These are phyloP conservation scores for Mythimna pallens DNA, from an alignment of 2,888 invertebrate genomes.

Conservation along the genomic window DNA sequence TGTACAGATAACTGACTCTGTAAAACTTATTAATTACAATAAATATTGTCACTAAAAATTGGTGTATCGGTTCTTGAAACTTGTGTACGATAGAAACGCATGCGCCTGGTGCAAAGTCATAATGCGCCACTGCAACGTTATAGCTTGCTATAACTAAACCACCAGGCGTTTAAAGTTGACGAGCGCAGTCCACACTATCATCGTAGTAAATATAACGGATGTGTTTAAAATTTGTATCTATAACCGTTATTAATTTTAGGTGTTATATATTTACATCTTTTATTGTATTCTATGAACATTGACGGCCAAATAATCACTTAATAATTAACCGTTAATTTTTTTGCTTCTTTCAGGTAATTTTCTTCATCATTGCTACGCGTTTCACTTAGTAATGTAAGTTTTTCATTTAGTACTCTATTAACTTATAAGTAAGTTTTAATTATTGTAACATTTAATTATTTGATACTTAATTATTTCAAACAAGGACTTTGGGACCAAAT, in stretches of 20 bases:
- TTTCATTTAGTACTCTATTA: not conserved
- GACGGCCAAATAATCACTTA: too few relatives aligned
- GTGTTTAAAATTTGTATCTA: not conserved
- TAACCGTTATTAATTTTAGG: not conserved
- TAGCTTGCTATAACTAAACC: conserved; percentile 66
- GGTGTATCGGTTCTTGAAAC: not conserved
- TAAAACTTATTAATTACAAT: not conserved
- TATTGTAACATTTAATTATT: not conserved
- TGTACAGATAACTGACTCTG: too few relatives aligned
- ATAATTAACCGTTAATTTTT: not conserved
- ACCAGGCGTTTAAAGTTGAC: conserved; percentile 66
- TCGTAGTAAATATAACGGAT: not conserved
- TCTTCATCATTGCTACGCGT: not conserved
- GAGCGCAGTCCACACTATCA: not conserved
- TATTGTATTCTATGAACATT: not conserved
- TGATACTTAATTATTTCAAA: not conserved
- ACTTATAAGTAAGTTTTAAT: not conserved
- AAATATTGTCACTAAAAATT: not conserved
- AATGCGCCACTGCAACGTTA: conserved; percentile 29
- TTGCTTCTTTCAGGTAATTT: conserved; percentile 53
- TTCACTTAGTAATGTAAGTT: not conserved
- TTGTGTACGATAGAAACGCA: not conserved
- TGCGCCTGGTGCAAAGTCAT: conserved; percentile 23
- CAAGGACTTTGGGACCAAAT: too few relatives aligned
- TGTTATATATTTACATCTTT: not conserved